phyloP scores from a whole-genome alignment of 2,797 vertebrate genomes.

The Saxicola maurus region DNA sequence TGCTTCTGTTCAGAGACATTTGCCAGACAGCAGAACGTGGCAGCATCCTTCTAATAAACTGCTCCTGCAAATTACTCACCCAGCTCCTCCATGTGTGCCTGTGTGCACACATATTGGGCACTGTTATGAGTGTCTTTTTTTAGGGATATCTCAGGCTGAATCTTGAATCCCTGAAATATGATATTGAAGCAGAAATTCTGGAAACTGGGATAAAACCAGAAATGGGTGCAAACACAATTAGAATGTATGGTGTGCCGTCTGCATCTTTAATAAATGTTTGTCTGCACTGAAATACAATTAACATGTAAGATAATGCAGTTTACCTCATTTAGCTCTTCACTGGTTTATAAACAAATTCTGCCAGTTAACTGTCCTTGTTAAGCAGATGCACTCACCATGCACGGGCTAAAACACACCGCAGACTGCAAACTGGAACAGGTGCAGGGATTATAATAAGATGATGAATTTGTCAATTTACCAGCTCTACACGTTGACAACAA shows the following conservation, averaged over 20 bases:
- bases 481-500: slow-evolving; percentile 26
- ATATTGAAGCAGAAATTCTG: slow-evolving; percentile 27
- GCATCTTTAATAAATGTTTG: slow-evolving; percentile 72
- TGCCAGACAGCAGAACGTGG: background rate
- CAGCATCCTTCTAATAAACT: background rate
- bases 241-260: slow-evolving; percentile 65
- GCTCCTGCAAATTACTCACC: background rate
- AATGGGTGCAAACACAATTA: slow-evolving; percentile 68
- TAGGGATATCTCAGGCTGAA: background rate
- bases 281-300: slow-evolving; percentile 74
- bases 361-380: slow-evolving; percentile 64
- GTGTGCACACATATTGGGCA: fast-evolving
- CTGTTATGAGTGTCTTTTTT: background rate
- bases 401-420: slow-evolving; percentile 39
- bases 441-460: slow-evolving; percentile 58
- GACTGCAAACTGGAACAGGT: slow-evolving; percentile 66
- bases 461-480: slow-evolving; percentile 57
- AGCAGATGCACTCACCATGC: slow-evolving; percentile 68
- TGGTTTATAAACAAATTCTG: slow-evolving; percentile 75
- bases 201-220: slow-evolving; percentile 58
- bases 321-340: slow-evolving; percentile 72
- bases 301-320: slow-evolving; percentile 72
- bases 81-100: fast-evolving
- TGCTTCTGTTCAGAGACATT: background rate
- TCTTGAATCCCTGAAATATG: background rate